These are phyloP conservation scores for Cyclina sinensis DNA, from an alignment of 1,140 invertebrate genomes.

Conservation along the genomic window DNA sequence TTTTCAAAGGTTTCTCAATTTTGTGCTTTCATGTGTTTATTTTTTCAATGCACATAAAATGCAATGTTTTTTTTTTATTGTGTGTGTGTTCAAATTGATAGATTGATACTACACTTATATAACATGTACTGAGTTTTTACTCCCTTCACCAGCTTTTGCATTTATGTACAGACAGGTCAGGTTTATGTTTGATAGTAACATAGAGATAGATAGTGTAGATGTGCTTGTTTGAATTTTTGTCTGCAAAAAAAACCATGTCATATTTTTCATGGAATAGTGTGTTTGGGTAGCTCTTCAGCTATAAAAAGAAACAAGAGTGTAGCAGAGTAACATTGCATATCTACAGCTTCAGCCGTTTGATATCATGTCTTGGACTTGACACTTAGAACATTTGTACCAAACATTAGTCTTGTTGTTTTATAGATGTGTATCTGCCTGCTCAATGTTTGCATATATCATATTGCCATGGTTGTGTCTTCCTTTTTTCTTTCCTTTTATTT, in stretches of 20 bases:
- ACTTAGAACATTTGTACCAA: too few relatives aligned
- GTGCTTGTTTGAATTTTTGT: too few relatives aligned
- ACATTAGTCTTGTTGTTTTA: neutral
- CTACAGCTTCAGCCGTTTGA: too few relatives aligned
- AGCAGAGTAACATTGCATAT: too few relatives aligned
- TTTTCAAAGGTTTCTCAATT: too few relatives aligned
- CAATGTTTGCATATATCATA: constrained; percentile 15
- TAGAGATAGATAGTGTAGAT: too few relatives aligned
- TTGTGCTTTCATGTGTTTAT: neutral
- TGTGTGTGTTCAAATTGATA: neutral
- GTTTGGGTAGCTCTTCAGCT: too few relatives aligned
- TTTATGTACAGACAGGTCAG: neutral
- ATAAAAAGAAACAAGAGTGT: too few relatives aligned
- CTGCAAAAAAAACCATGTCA: too few relatives aligned
- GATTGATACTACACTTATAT: neutral
- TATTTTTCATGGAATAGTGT: too few relatives aligned
- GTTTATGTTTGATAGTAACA: neutral
- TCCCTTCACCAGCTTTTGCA: neutral
- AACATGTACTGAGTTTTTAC: neutral
- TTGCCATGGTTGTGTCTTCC: constrained; percentile 29
- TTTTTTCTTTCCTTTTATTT: neutral
- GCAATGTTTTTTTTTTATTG: neutral
- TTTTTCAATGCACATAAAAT: neutral
- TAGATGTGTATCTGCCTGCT: neutral
- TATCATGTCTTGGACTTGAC: too few relatives aligned